Conservation (phyloP, 2,797 vertebrate species). For the Ispidina lecontei region DNA sequence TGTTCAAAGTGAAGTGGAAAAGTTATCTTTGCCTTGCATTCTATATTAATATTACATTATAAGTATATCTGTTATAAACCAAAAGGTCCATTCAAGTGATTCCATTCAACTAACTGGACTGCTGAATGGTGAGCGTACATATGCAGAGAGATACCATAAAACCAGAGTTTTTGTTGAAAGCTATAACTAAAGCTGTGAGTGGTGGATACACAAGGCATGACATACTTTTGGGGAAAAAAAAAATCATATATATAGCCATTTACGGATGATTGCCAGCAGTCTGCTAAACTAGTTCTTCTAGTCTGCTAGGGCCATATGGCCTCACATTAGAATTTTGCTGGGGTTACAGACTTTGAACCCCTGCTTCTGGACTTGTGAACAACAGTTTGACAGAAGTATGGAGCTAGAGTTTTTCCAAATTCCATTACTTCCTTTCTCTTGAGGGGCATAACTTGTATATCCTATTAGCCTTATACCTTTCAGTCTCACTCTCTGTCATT, state of each 20-base stretch:
- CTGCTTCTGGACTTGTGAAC: not conserved
- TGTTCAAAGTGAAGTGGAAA: not conserved
- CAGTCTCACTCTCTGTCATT: fast-evolving
- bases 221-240: not conserved
- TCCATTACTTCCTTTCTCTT: not conserved
- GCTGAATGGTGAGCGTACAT: not conserved
- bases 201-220: fast-evolving
- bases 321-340: not conserved
- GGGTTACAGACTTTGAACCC: not conserved
- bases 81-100: not conserved
- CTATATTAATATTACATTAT: not conserved
- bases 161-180: not conserved
- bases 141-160: not conserved
- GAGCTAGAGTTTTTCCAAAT: not conserved
- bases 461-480: not conserved
- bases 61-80: not conserved
- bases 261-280: not conserved
- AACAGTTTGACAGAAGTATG: not conserved
- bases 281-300: not conserved
- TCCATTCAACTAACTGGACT: not conserved
- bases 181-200: not conserved
- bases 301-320: not conserved
- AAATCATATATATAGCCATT: not conserved
- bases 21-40: not conserved
- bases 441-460: not conserved